A percentile compares a stretch with the other conserved stretches of the same genome.
Evolutionary conservation across 2,113 vertebrate species (phyloP).

Genomic region (Crypturellus undulatus): DNA sequence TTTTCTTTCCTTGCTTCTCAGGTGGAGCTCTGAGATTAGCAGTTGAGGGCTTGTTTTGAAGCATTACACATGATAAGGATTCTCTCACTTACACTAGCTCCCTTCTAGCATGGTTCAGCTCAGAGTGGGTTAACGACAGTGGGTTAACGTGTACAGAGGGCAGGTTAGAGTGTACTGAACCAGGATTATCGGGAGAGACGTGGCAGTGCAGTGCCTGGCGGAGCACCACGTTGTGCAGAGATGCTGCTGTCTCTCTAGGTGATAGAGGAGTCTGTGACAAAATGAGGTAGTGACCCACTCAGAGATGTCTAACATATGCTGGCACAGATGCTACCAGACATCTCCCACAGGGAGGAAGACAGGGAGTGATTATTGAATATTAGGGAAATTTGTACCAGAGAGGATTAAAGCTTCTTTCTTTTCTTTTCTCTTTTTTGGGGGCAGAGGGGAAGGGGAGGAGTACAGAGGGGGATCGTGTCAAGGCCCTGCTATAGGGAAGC

Average conservation of each 20-base stretch:
- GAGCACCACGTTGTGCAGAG: constrained; percentile 48
- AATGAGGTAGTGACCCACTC: constrained; percentile 77
- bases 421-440: constrained; percentile 6
- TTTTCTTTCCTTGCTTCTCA: background rate
- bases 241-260: constrained; percentile 68
- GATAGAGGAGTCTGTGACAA: constrained; percentile 68
- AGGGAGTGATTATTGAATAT: constrained; percentile 84
- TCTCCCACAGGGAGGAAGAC: constrained; percentile 66
- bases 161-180: constrained; percentile 69
- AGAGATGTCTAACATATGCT: constrained; percentile 82
- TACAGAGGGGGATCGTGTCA: constrained; percentile 45
- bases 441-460: background rate
- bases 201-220: constrained; percentile 59
- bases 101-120: background rate
- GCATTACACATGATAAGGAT: fast-evolving
- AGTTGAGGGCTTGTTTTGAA: background rate
- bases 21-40: background rate
- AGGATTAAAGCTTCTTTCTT: constrained; percentile 70
- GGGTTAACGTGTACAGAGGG: constrained; percentile 44
- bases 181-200: constrained; percentile 67
- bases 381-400: constrained; percentile 78
- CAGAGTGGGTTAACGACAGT: constrained; percentile 47
- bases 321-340: constrained; percentile 75
- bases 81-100: background rate
- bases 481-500: constrained; percentile 49